phyloP scores from a whole-genome alignment of 2,888 invertebrate species.

The Yponomeuta cagnagella region DNA sequence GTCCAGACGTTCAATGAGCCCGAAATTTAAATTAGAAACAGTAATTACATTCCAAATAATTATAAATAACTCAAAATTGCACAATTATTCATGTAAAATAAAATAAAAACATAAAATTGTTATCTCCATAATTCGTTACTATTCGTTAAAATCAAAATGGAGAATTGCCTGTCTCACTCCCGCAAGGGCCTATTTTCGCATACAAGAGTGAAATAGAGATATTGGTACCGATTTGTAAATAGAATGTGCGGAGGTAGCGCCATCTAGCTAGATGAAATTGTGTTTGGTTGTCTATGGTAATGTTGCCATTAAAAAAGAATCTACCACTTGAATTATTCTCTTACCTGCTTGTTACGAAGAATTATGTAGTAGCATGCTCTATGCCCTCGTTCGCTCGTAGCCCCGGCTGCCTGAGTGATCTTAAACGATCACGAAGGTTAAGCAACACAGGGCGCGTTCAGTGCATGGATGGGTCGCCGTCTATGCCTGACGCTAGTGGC shows the following conservation, averaged over 20 bases:
- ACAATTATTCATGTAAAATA: constrained; percentile 43
- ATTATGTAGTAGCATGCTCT: too few species aligned
- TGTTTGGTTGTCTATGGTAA: constrained; percentile 38
- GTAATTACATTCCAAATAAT: constrained; percentile 14
- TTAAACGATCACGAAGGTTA: too few species aligned
- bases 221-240: constrained; percentile 36
- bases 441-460: too few species aligned
- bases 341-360: too few species aligned
- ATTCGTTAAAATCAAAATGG: constrained; percentile 70
- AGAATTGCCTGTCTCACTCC: constrained; percentile 36
- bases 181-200: constrained; percentile 9
- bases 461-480: too few species aligned
- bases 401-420: too few species aligned
- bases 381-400: too few species aligned
- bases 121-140: constrained; percentile 69
- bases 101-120: constrained; percentile 49
- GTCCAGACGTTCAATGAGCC: constrained; percentile 16
- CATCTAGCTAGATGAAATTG: constrained; percentile 44
- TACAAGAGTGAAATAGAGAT: constrained; percentile 41
- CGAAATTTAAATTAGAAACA: constrained; percentile 29
- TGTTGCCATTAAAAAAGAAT: constrained; percentile 28
- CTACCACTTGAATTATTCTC: not conserved
- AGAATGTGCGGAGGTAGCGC: constrained; percentile 42
- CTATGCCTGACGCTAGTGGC: too few species aligned
- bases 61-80: constrained; percentile 37